Percentiles rank a stretch among this genome's conserved stretches.
Conservation (phyloP, 2,797 vertebrate genomes). For the Falco cherrug region DNA sequence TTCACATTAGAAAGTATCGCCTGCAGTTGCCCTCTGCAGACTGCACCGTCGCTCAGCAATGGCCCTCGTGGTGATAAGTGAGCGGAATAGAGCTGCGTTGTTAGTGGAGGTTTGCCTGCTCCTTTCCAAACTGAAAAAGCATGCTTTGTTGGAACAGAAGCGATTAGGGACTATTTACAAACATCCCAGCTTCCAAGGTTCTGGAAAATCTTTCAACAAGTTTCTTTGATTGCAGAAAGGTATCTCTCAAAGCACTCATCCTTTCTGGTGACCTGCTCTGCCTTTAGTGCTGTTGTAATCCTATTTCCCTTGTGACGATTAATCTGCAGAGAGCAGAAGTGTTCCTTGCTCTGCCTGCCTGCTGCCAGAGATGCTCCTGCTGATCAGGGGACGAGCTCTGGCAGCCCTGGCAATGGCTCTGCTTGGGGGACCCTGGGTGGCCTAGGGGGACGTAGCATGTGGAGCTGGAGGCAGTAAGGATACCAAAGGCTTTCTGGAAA, state of each 20-base stretch:
- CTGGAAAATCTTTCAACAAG: not conserved
- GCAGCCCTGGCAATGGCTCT: not conserved
- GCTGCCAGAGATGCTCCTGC: not conserved
- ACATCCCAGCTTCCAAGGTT: not conserved
- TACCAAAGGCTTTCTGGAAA: not conserved
- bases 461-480: not conserved
- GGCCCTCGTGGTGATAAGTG: not conserved
- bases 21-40: not conserved
- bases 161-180: not conserved
- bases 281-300: not conserved
- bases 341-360: not conserved
- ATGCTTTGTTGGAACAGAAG: not conserved
- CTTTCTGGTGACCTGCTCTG: not conserved
- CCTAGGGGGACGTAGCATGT: rapidly evolving
- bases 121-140: not conserved
- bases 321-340: not conserved
- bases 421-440: not conserved
- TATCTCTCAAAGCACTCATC: not conserved
- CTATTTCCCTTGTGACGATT: not conserved
- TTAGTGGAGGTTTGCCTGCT: not conserved
- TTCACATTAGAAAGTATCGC: not conserved
- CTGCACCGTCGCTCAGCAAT: not conserved
- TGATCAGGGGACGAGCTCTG: not conserved
- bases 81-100: not conserved
- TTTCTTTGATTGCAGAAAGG: not conserved